Conservation (phyloP, 92 coral and sea anemone genomes). For the Palythoa grandis region DNA sequence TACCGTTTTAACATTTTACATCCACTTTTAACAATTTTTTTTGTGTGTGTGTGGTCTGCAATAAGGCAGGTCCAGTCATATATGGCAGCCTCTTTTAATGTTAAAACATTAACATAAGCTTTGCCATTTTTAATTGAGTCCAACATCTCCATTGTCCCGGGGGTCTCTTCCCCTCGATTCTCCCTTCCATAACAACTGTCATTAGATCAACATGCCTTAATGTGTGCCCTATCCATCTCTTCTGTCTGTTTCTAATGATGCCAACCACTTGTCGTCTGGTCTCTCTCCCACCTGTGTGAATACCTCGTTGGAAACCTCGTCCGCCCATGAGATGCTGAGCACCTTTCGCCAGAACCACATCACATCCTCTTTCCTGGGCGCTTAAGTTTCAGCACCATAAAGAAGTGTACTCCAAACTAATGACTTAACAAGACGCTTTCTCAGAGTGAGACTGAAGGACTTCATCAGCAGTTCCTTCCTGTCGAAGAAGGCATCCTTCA, state of each 20-base stretch:
- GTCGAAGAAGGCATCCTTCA: conserved; percentile 7
- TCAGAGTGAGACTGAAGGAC: conserved; percentile 30
- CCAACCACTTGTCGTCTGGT: background rate
- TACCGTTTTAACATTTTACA: too few relatives aligned
- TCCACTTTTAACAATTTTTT: too few relatives aligned
- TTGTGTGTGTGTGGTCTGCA: background rate
- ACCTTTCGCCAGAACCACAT: background rate
- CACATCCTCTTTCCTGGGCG: conserved; percentile 6
- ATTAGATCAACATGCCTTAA: background rate
- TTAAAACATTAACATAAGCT: background rate
- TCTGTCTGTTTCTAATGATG: background rate
- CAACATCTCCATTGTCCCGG: background rate
- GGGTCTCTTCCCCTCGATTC: conserved; percentile 1
- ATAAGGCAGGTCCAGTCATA: background rate
- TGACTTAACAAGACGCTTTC: conserved; percentile 15
- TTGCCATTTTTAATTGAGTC: background rate
- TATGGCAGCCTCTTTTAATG: background rate
- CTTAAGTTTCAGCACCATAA: conserved; percentile 12
- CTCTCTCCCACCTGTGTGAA: background rate
- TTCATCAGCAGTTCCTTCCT: conserved; percentile 4
- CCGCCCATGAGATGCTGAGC: conserved; percentile 13
- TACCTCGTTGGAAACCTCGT: background rate
- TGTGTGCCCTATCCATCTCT: background rate
- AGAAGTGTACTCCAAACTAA: conserved; percentile 36
- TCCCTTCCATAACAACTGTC: background rate